phyloP scores from a whole-genome alignment of 2,888 invertebrate genomes.

The Trichogramma evanescens region DNA sequence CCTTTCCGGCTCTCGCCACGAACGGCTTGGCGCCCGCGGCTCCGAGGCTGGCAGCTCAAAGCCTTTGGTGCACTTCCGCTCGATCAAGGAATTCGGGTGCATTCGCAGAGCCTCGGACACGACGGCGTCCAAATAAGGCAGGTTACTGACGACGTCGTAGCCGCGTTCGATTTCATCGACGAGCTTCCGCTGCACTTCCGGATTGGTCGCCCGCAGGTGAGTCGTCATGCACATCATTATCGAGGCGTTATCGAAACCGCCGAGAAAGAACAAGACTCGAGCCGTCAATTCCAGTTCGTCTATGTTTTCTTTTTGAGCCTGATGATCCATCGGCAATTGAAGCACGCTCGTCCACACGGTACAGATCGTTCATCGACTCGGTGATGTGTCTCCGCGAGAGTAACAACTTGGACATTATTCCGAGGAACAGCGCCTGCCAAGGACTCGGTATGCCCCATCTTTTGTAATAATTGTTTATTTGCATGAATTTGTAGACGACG shows the following conservation, averaged over 20 bases:
- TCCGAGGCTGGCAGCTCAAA: slow-evolving; percentile 33
- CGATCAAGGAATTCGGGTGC: slow-evolving; percentile 31
- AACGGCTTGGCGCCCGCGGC: slow-evolving; percentile 33
- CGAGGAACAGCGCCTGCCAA: not conserved
- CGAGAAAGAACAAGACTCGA: slow-evolving; percentile 45
- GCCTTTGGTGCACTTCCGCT: slow-evolving; percentile 32
- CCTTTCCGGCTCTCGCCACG: slow-evolving; percentile 32
- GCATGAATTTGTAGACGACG: not conserved
- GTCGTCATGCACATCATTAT: slow-evolving; percentile 29
- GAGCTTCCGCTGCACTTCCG: slow-evolving; percentile 47
- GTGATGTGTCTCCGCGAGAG: slow-evolving; percentile 11
- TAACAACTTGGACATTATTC: not conserved
- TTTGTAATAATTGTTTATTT: not conserved
- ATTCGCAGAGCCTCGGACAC: slow-evolving; percentile 35
- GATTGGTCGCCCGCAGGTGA: slow-evolving; percentile 38
- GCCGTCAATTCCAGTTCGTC: slow-evolving; percentile 45
- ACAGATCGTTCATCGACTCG: slow-evolving; percentile 5
- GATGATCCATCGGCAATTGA: slow-evolving; percentile 51
- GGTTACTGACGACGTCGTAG: slow-evolving; percentile 45
- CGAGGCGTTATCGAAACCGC: slow-evolving; percentile 34
- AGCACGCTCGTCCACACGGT: slow-evolving; percentile 43
- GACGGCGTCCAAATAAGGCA: slow-evolving; percentile 54
- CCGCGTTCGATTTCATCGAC: slow-evolving; percentile 39
- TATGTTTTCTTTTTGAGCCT: slow-evolving; percentile 19
- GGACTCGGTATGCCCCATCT: not conserved